phyloP scores from a whole-genome alignment of 2,888 invertebrate genomes.

The Drosophila affinis region DNA sequence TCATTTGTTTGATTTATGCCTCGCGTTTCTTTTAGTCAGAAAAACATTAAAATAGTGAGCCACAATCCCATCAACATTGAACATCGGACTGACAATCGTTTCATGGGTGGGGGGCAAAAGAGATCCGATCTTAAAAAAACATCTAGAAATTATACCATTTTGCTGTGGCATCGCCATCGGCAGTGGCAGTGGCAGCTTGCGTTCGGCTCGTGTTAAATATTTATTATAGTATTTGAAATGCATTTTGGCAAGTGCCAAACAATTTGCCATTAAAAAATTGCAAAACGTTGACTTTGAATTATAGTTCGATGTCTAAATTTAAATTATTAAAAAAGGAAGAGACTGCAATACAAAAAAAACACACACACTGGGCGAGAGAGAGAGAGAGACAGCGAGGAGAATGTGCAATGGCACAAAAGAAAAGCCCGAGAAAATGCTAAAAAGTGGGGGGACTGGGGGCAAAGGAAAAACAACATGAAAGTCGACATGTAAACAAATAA shows the following conservation, averaged over 20 bases:
- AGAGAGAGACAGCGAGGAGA: conserved; percentile 1
- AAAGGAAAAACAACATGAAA: conserved; percentile 71
- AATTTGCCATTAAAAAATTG: conserved; percentile 77
- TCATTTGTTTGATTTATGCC: conserved; percentile 37
- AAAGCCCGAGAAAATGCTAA: conserved; percentile 55
- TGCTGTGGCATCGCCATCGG: not conserved
- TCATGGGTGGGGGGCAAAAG: not conserved
- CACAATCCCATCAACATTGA: conserved; percentile 6
- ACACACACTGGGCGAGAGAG: conserved; percentile 15
- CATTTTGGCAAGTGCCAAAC: conserved; percentile 57
- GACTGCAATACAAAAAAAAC: conserved; percentile 13
- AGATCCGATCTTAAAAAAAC: conserved; percentile 42
- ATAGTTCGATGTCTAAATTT: conserved; percentile 77
- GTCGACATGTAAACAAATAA: conserved; percentile 80
- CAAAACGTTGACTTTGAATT: conserved; percentile 78
- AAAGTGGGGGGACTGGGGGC: conserved; percentile 48
- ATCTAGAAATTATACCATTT: conserved; percentile 21
- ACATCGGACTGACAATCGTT: conserved; percentile 60
- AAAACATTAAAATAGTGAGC: conserved; percentile 45
- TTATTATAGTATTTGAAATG: conserved; percentile 48
- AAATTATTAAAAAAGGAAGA: conserved; percentile 71
- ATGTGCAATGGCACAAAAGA: conserved; percentile 37
- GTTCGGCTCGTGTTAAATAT: conserved; percentile 11
- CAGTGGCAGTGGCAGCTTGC: not conserved
- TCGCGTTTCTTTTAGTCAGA: conserved; percentile 53